Evolutionary conservation across 2,888 invertebrate species (phyloP).

Genomic region (Netelia inedita): DNA sequence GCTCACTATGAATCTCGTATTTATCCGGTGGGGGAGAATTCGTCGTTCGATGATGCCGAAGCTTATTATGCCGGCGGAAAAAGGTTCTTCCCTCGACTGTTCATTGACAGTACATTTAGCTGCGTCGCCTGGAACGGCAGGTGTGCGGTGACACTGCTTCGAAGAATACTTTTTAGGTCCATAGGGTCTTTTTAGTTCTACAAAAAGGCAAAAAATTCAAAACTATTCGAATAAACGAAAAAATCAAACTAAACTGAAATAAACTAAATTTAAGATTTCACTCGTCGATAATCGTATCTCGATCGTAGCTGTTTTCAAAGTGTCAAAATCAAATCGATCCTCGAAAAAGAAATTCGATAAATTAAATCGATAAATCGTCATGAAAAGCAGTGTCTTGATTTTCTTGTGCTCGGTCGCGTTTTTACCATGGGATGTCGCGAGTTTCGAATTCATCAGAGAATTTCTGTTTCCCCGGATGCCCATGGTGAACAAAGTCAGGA

Average conservation of each 20-base stretch:
- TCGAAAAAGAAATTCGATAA: background rate
- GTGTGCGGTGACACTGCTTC: background rate
- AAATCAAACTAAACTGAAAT: background rate
- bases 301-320: background rate
- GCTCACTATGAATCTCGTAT: background rate
- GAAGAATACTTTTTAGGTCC: background rate
- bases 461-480: conserved; percentile 45
- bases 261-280: background rate
- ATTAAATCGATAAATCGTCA: background rate
- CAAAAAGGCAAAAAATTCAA: background rate
- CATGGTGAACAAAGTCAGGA: conserved; percentile 19
- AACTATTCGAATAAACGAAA: background rate
- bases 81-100: conserved; percentile 35
- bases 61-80: background rate
- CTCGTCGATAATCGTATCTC: no score
- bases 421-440: conserved; percentile 25
- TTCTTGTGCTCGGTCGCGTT: conserved; percentile 16
- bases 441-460: conserved; percentile 41
- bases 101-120: conserved; percentile 29
- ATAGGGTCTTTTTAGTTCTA: no score
- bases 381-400: conserved; percentile 21
- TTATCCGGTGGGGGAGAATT: conserved; percentile 18
- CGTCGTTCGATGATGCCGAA: background rate
- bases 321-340: background rate
- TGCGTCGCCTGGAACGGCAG: conserved; percentile 14